phyloP scores from a whole-genome alignment of 2,113 vertebrate genomes.

The Centropus bengalensis region DNA sequence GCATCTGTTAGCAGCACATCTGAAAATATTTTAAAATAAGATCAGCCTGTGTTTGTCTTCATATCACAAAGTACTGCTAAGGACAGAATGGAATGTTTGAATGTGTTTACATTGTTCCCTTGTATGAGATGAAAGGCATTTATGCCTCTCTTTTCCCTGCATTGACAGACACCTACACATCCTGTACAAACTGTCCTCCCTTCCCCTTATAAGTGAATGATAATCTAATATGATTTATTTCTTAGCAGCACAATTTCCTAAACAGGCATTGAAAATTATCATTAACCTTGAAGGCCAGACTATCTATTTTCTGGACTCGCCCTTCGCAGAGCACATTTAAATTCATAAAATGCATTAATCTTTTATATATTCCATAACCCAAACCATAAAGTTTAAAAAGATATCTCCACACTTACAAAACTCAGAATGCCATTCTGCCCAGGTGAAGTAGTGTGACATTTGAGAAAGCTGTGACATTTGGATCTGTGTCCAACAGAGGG shows the following conservation, averaged over 20 bases:
- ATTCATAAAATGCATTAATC: not conserved
- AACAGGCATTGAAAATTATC: not conserved
- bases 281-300: not conserved
- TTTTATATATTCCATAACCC: not conserved
- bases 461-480: slow-evolving; percentile 14
- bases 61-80: not conserved
- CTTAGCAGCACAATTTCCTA: not conserved
- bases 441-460: not conserved
- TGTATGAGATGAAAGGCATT: not conserved
- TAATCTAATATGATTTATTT: not conserved
- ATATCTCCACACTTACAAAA: not conserved
- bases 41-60: not conserved
- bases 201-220: not conserved
- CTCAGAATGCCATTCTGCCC: not conserved
- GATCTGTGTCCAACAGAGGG: slow-evolving; percentile 47
- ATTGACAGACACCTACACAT: not conserved
- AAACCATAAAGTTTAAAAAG: not conserved
- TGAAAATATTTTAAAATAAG: not conserved
- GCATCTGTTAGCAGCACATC: not conserved
- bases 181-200: not conserved
- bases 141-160: not conserved
- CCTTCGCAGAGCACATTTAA: not conserved
- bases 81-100: not conserved
- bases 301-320: not conserved
- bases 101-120: not conserved